Base-by-base conservation (phyloP, 2,888 invertebrate genomes). In the Heliconius aoede region DNA sequence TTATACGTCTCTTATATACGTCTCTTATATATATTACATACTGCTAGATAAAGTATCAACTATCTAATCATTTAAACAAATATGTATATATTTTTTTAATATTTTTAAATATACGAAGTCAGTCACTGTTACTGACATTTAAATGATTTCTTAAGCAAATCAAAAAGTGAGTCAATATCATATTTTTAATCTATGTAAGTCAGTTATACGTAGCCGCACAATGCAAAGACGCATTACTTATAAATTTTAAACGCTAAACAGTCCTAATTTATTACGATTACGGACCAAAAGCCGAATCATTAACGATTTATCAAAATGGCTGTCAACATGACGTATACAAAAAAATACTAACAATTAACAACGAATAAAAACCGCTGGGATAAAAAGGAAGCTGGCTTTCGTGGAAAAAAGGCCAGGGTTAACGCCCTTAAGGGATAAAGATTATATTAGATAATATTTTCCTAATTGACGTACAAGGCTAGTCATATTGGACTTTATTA, bases 291-390 rank as follows among this genome's bases (percentile, higher is more conserved):
- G 80, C 82, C 82, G 83, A 78, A 83, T 81, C 84, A 81, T 77
- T 85, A 86, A 86, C 86, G 91, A 91, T 91, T 89, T 89, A 90
- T 87, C 86, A 87, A 88, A 89, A 90, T 89, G 88, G 88, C 78
- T 79, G 88, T 89, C 90, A 90, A 88, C 88, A 87, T 88, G 88
- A 82, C 79, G 77, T 76, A 80, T 72, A 80, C 79, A 81, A 86
- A 87, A 60, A 87, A 88, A 88, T 86, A 87, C 87, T 84, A 84
- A 88, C 88, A 90, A 91, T 91, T 90, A 90, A 89, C 90, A 86
- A 84, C 85, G 86, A 86, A 88, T 89, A 90, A 91, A 91, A 90
- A 89, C 80, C 80, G 64, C 65, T 72, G 79, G 81, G 81, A 81
- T 80, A 83, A 87, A 87, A 90, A 89, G 89, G 88, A 88, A 84